Evolutionary conservation across 2,888 invertebrate genomes (phyloP).

Genomic region (Drosophila leonis): DNA sequence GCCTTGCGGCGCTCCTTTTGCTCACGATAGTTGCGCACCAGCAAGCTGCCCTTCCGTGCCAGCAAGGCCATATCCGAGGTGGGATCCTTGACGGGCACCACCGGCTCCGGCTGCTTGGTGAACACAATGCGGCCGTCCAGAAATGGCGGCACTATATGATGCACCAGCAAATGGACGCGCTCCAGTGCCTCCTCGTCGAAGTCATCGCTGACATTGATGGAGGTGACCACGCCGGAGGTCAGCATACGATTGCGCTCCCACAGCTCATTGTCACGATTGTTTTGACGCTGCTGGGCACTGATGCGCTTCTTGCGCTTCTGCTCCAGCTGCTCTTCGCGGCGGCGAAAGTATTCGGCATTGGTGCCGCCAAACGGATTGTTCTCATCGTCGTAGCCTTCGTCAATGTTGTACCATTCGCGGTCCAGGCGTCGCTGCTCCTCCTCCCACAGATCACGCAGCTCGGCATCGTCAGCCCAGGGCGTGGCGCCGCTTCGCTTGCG

Average conservation of each 20-base stretch:
- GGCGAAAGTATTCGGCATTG: conserved; percentile 95
- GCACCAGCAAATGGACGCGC: conserved; percentile 97
- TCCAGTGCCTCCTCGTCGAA: conserved; percentile 98
- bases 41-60: conserved; percentile 95
- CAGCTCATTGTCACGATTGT: conserved; percentile 98
- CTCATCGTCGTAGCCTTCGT: conserved; percentile 96
- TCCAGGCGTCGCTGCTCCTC: conserved; percentile 96
- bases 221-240: conserved; percentile 96
- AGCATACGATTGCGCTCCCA: conserved; percentile 99
- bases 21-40: conserved; percentile 96
- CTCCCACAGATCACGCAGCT: conserved; percentile 94
- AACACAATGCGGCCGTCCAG: conserved; percentile 99
- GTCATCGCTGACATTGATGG: conserved; percentile 95
- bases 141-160: conserved; percentile 99
- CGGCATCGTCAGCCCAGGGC: conserved; percentile 89
- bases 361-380: conserved; percentile 96
- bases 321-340: conserved; percentile 96
- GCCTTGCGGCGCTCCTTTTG: conserved; percentile 98
- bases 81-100: conserved; percentile 97
- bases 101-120: conserved; percentile 99
- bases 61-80: conserved; percentile 99
- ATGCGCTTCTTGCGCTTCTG: conserved; percentile 95
- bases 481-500: conserved; percentile 89
- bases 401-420: conserved; percentile 98
- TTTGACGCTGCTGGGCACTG: conserved; percentile 98